A percentile compares a stretch with the other conserved stretches of the same genome.
These are phyloP conservation scores for Drosophila pandora DNA, from an alignment of 1,140 invertebrate species.

Conservation along the genomic window DNA sequence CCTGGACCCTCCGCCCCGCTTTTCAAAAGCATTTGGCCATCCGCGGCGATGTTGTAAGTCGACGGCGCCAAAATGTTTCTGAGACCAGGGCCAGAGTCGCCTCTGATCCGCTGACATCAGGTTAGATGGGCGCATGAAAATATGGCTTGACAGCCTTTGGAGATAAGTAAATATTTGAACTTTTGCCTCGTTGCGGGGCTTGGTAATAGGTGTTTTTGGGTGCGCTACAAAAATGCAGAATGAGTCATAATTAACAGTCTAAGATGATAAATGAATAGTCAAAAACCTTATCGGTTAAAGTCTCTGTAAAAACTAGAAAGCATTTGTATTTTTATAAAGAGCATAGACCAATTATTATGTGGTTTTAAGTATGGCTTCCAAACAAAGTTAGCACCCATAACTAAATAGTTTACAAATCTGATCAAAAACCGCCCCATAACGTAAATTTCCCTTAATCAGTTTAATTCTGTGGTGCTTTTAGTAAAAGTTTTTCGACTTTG, in stretches of 20 bases:
- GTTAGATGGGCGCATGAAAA: conserved; percentile 39
- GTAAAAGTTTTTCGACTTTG: conserved; percentile 23
- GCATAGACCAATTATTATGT: no score
- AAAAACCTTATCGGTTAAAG: neutral
- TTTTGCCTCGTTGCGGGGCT: conserved; percentile 12
- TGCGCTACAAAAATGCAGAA: conserved; percentile 1
- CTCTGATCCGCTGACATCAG: conserved; percentile 21
- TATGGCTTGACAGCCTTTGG: conserved; percentile 21
- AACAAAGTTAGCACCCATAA: neutral
- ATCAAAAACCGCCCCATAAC: conserved; percentile 17
- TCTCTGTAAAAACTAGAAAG: no score
- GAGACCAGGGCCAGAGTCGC: conserved; percentile 41
- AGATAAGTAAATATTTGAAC: conserved; percentile 59
- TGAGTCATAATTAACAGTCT: neutral
- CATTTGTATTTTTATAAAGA: no score
- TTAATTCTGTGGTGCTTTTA: conserved; percentile 26
- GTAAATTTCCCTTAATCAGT: conserved; percentile 32
- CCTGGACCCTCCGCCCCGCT: neutral
- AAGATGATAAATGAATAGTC: neutral
- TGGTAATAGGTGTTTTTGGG: conserved; percentile 14
- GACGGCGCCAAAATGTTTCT: conserved; percentile 30
- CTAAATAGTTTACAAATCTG: conserved; percentile 5
- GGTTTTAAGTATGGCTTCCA: no score
- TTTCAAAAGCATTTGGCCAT: conserved; percentile 3
- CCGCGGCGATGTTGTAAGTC: conserved; percentile 34